Percentiles rank a stretch among this genome's conserved stretches.
Conservation (phyloP, 2,797 vertebrate genomes). For the Muraenolepis orangiensis region DNA sequence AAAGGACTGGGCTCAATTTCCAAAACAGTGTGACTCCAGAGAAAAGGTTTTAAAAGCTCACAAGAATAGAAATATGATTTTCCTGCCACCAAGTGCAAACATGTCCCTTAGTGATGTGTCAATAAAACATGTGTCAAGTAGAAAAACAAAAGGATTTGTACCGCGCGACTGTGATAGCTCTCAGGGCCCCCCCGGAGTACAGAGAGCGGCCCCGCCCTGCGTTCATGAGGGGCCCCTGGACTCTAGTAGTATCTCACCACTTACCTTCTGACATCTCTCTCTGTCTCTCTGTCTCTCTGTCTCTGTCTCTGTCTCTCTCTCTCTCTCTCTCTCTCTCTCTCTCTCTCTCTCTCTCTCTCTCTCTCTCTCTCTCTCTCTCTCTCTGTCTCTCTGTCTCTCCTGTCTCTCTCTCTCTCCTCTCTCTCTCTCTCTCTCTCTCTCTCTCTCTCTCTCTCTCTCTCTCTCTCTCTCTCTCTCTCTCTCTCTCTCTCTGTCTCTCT, state of each 20-base stretch:
- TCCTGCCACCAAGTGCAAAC: slow-evolving; percentile 56
- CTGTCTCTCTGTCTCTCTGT: not conserved
- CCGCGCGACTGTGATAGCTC: slow-evolving; percentile 42
- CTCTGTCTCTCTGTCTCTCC: slow-evolving; percentile 46
- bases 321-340: slow-evolving; percentile 34
- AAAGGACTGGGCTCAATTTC: not conserved
- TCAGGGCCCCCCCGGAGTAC: slow-evolving; percentile 40
- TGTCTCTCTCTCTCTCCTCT: slow-evolving; percentile 27
- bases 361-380: slow-evolving; percentile 43
- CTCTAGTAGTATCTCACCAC: slow-evolving; percentile 53
- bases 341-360: slow-evolving; percentile 28
- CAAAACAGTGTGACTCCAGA: not conserved
- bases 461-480: slow-evolving; percentile 54
- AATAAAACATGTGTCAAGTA: slow-evolving; percentile 19
- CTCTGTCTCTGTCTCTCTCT: not conserved
- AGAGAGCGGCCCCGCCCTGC: slow-evolving; percentile 55
- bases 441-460: slow-evolving; percentile 34
- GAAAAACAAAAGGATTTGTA: slow-evolving; percentile 28
- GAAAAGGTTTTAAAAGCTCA: slow-evolving; percentile 1
- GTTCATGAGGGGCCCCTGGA: slow-evolving; percentile 49
- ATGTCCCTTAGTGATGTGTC: slow-evolving; percentile 37
- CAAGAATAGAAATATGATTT: slow-evolving; percentile 53
- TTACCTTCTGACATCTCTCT: slow-evolving; percentile 39
- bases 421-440: slow-evolving; percentile 33
- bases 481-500: slow-evolving; percentile 23